A percentile compares a stretch with the other conserved stretches of the same genome.
These are phyloP conservation scores for Falco biarmicus DNA, from an alignment of 2,797 vertebrate species.

Conservation along the genomic window DNA sequence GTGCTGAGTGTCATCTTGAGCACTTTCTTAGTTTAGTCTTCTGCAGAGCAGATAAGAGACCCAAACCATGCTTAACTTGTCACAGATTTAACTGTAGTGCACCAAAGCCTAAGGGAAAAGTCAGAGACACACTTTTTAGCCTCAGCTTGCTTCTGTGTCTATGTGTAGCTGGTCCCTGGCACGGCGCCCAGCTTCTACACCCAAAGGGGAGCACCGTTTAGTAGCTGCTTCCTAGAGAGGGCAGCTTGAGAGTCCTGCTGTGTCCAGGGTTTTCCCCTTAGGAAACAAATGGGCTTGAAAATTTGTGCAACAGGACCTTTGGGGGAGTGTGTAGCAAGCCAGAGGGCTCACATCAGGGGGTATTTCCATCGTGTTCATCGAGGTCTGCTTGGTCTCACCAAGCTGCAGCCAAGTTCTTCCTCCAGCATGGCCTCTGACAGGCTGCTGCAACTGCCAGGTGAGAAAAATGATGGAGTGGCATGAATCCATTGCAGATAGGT, in stretches of 20 bases:
- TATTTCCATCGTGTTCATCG: accelerated
- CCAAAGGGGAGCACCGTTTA: neutral
- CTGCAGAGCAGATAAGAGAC: neutral
- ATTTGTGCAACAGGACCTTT: neutral
- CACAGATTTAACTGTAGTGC: neutral
- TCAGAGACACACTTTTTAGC: neutral
- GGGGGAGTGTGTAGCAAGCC: neutral
- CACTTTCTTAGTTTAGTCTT: neutral
- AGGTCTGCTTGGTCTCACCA: neutral
- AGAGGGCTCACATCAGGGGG: neutral
- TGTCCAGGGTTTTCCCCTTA: neutral
- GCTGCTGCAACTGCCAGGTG: neutral
- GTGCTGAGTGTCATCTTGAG: neutral
- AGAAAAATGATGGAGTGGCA: neutral
- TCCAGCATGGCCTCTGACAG: neutral
- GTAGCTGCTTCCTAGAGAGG: neutral
- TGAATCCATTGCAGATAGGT: neutral
- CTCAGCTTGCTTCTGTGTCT: neutral
- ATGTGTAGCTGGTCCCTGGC: neutral
- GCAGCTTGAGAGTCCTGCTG: neutral
- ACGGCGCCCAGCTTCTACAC: neutral
- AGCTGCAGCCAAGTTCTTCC: neutral
- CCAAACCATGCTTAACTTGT: neutral
- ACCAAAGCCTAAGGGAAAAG: neutral
- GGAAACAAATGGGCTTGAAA: neutral